These are phyloP conservation scores for Porites lutea DNA, from an alignment of 64 coral and sea anemone species.

Conservation along the genomic window DNA sequence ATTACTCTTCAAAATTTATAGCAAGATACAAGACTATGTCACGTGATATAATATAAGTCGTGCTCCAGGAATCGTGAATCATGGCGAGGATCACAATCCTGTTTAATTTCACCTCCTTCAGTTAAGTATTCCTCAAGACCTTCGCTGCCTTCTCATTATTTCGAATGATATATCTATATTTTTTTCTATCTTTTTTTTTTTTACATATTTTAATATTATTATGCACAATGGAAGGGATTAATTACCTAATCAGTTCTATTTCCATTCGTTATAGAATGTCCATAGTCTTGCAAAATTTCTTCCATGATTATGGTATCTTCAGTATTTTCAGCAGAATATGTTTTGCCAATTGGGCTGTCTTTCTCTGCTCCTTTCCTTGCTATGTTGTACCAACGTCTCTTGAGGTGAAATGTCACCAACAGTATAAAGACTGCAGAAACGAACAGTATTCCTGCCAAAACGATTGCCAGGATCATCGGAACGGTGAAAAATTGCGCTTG, in stretches of 20 bases:
- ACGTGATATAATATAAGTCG: too few relatives aligned
- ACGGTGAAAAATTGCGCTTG: not conserved
- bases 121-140: too few relatives aligned
- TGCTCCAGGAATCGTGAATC: too few relatives aligned
- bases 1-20: too few relatives aligned
- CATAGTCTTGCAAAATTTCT: slow-evolving; percentile 19
- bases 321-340: not conserved
- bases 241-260: not conserved
- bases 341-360: not conserved
- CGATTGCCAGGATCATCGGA: slow-evolving; percentile 2
- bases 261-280: not conserved
- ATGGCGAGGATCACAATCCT: too few relatives aligned
- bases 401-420: slow-evolving; percentile 14
- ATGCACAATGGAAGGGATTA: too few relatives aligned
- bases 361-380: not conserved
- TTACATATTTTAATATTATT: too few relatives aligned
- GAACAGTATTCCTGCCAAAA: slow-evolving; percentile 26
- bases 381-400: not conserved
- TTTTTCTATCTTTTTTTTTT: too few relatives aligned
- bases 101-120: too few relatives aligned
- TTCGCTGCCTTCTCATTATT: too few relatives aligned
- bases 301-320: slow-evolving; percentile 20
- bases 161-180: too few relatives aligned
- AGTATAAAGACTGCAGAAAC: slow-evolving; percentile 19
- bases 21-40: too few relatives aligned